These are phyloP conservation scores for Sebastes fasciatus DNA, from an alignment of 2,113 vertebrate species.

Conservation along the genomic window DNA sequence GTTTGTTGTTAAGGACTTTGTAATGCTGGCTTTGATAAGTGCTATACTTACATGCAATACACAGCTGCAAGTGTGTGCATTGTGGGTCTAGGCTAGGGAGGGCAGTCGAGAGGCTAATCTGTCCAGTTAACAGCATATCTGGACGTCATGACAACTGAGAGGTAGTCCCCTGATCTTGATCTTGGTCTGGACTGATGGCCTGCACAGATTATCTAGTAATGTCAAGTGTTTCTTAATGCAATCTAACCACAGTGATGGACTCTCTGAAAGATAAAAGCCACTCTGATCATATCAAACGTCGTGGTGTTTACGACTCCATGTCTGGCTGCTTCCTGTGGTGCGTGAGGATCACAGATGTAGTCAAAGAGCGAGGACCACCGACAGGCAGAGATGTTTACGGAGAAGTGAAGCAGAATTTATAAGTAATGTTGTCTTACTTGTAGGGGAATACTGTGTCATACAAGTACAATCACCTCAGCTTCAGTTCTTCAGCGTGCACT, in stretches of 20 bases:
- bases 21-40: too few species aligned
- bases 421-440: too few species aligned
- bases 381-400: neutral
- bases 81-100: neutral
- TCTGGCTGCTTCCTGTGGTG: constrained; percentile 10
- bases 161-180: neutral
- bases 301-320: neutral
- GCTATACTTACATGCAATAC: too few species aligned
- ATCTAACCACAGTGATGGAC: neutral
- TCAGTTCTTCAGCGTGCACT: neutral
- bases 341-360: neutral
- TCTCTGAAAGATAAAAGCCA: neutral
- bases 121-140: constrained; percentile 18
- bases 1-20: too few species aligned
- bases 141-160: neutral
- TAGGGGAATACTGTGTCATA: neutral
- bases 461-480: neutral
- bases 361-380: neutral
- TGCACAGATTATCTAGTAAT: constrained; percentile 17
- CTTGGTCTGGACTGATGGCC: constrained; percentile 14
- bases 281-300: constrained; percentile 16
- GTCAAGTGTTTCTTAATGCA: neutral
- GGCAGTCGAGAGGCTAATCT: neutral
- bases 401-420: neutral
- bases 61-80: neutral